These are phyloP conservation scores for Enteromius radiatus DNA, from an alignment of 2,797 vertebrate genomes.

Conservation along the genomic window DNA sequence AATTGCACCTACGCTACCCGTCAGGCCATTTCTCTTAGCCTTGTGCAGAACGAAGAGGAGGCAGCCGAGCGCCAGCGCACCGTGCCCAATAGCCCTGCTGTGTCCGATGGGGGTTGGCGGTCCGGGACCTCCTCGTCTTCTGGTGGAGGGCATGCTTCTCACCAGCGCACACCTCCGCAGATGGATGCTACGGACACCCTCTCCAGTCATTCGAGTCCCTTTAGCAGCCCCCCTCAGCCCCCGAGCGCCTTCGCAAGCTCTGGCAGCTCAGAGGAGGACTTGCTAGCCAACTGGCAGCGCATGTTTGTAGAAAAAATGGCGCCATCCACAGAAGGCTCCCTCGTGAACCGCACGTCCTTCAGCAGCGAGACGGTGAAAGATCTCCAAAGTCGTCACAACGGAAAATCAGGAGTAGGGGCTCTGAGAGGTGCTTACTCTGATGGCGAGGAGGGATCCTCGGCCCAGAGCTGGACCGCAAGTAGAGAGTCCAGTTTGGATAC, in stretches of 20 bases:
- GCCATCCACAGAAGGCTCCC: slow-evolving; percentile 71
- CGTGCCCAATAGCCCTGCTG: slow-evolving; percentile 80
- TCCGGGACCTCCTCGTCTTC: slow-evolving; percentile 72
- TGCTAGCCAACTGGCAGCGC: slow-evolving; percentile 93
- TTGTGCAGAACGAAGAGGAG: slow-evolving; percentile 87
- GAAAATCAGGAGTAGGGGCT: slow-evolving; percentile 60
- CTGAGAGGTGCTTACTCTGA: slow-evolving; percentile 79
- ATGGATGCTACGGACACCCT: slow-evolving; percentile 67
- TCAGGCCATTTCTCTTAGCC: slow-evolving; percentile 95
- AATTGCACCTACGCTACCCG: slow-evolving; percentile 96
- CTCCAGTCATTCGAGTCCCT: slow-evolving; percentile 84
- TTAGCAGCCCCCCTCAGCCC: slow-evolving; percentile 84
- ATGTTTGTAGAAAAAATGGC: slow-evolving; percentile 94
- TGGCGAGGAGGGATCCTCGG: slow-evolving; percentile 82
- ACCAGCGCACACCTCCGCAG: slow-evolving; percentile 66
- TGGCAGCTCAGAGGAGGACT: slow-evolving; percentile 91
- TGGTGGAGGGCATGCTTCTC: slow-evolving; percentile 62
- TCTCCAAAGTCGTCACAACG: slow-evolving; percentile 77
- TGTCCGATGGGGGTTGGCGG: slow-evolving; percentile 70
- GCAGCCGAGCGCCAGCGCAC: slow-evolving; percentile 72
- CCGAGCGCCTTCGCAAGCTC: slow-evolving; percentile 88
- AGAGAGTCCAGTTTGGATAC: slow-evolving; percentile 86
- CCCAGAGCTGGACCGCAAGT: slow-evolving; percentile 85
- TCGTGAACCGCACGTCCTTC: slow-evolving; percentile 87
- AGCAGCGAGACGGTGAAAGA: slow-evolving; percentile 82